phyloP scores from a whole-genome alignment of 1,140 invertebrate species.

The Armadillidium nasatum region DNA sequence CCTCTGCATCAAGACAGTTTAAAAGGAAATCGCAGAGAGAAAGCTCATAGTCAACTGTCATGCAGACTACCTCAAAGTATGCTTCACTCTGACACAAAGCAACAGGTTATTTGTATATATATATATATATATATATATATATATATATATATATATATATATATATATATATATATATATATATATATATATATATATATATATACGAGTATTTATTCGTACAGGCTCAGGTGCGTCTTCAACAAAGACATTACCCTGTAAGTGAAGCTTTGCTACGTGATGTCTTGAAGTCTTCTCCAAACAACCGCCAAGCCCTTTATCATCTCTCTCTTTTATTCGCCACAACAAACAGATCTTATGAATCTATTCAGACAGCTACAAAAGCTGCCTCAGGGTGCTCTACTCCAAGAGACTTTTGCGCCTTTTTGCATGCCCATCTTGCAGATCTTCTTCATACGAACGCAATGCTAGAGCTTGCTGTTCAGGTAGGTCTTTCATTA shows the following conservation, averaged over 20 bases:
- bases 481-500: constrained; percentile 16
- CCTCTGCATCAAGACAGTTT: too few relatives aligned
- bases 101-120: too few relatives aligned
- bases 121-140: too few relatives aligned
- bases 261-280: constrained; percentile 25
- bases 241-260: constrained; percentile 27
- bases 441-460: constrained; percentile 30
- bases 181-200: neutral
- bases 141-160: neutral
- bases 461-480: constrained; percentile 26
- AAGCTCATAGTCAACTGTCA: too few relatives aligned
- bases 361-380: constrained; percentile 24
- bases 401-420: constrained; percentile 24
- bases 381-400: constrained; percentile 18
- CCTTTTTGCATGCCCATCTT: constrained; percentile 27
- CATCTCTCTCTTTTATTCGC: constrained; percentile 31
- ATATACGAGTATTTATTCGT: neutral
- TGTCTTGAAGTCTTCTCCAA: constrained; percentile 27
- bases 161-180: constrained; percentile 9
- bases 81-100: too few relatives aligned
- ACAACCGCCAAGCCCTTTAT: constrained; percentile 27
- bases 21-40: too few relatives aligned
- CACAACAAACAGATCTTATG: constrained; percentile 31
- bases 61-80: too few relatives aligned
- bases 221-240: constrained; percentile 31